Conservation (phyloP, 2,888 invertebrate genomes). For the Tupiocoris notatus region DNA sequence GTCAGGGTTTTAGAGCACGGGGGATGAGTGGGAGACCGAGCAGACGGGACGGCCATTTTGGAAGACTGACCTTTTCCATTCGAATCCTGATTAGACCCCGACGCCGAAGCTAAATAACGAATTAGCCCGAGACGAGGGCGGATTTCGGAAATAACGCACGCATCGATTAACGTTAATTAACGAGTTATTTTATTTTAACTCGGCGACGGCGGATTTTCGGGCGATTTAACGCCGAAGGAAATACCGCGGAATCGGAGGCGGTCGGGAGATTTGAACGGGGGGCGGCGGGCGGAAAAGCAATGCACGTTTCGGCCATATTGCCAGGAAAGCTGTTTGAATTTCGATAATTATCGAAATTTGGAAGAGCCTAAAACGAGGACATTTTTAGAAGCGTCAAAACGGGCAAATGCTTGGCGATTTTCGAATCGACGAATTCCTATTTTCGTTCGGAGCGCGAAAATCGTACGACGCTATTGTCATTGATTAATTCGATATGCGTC, state of each 20-base stretch:
- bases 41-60: conserved; percentile 40
- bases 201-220: too few relatives aligned
- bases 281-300: conserved; percentile 27
- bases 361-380: too few relatives aligned
- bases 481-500: too few relatives aligned
- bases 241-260: background rate
- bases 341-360: too few relatives aligned
- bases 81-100: conserved; percentile 40
- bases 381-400: too few relatives aligned
- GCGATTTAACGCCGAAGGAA: too few relatives aligned
- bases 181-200: too few relatives aligned
- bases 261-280: conserved; percentile 38
- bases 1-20: conserved; percentile 44
- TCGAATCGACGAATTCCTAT: too few relatives aligned
- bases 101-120: too few relatives aligned
- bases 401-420: too few relatives aligned
- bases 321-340: conserved; percentile 2
- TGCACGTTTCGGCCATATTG: conserved; percentile 35
- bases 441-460: too few relatives aligned
- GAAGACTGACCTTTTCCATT: conserved; percentile 41
- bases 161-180: background rate
- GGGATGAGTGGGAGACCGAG: conserved; percentile 11
- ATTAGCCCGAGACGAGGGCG: background rate
- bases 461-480: too few relatives aligned
- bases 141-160: background rate